These are phyloP conservation scores for Spodoptera picta DNA, from an alignment of 2,888 invertebrate species.

Conservation along the genomic window DNA sequence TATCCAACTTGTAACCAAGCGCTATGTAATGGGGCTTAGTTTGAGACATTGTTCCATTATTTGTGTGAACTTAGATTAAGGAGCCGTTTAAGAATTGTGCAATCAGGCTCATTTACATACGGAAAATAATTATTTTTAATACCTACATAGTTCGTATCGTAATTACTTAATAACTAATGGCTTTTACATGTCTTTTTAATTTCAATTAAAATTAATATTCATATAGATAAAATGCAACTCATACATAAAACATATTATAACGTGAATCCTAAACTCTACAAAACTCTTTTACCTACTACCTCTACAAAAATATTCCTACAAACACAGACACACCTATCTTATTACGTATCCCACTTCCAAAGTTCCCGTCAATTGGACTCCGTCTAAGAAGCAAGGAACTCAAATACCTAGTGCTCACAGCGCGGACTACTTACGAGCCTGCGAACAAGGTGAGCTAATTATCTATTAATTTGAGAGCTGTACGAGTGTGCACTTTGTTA, in stretches of 20 bases:
- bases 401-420: constrained; percentile 46
- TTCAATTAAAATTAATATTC: no score
- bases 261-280: no score
- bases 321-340: neutral
- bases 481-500: constrained; percentile 53
- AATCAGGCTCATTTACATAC: no score
- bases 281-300: no score
- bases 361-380: constrained; percentile 30
- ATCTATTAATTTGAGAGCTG: constrained; percentile 68
- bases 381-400: constrained; percentile 29
- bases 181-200: no score
- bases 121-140: no score
- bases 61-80: constrained; percentile 14
- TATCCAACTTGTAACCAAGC: constrained; percentile 50
- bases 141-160: no score
- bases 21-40: constrained; percentile 43
- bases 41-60: constrained; percentile 29
- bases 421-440: constrained; percentile 43
- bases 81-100: neutral
- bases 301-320: neutral
- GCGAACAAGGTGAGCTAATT: constrained; percentile 67
- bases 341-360: constrained; percentile 6
- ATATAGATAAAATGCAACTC: no score
- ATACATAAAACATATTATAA: neutral
- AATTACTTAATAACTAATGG: no score